Conservation (phyloP, 2,797 vertebrate species). For the Poecilia gillii region DNA sequence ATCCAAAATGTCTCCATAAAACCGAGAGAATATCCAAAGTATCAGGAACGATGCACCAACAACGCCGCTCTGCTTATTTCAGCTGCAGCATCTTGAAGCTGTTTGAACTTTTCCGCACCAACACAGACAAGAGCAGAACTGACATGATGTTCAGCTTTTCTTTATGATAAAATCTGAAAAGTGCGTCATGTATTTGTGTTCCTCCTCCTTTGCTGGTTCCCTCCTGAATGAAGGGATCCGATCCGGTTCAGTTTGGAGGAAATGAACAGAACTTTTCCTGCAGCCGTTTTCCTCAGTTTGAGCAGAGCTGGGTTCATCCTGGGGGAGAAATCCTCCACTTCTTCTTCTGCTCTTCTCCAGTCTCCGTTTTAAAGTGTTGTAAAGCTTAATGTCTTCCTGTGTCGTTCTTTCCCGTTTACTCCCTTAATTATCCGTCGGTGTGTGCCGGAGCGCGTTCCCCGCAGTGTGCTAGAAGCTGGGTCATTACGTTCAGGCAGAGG, state of each 20-base stretch:
- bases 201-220: not conserved
- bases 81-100: too few species aligned
- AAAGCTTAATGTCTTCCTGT: slow-evolving; percentile 11
- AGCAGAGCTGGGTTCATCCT: not conserved
- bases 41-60: not conserved
- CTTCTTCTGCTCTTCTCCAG: not conserved
- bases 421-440: slow-evolving; percentile 43
- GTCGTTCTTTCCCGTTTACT: slow-evolving; percentile 21
- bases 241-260: not conserved
- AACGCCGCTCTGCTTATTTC: too few species aligned
- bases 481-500: slow-evolving; percentile 28
- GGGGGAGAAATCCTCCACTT: not conserved
- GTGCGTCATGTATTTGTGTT: not conserved
- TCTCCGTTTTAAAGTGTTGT: slow-evolving; percentile 3
- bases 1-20: not conserved
- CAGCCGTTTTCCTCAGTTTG: not conserved
- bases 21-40: not conserved
- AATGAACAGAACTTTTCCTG: slow-evolving; percentile 6
- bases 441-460: slow-evolving; percentile 25
- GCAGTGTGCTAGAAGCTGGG: slow-evolving; percentile 22
- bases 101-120: too few species aligned
- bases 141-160: too few species aligned
- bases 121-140: too few species aligned
- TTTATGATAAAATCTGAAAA: not conserved
- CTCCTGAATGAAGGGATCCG: not conserved